Base-by-base conservation (phyloP, 2,888 invertebrate species). In the Archaeoteleia sp. region DNA sequence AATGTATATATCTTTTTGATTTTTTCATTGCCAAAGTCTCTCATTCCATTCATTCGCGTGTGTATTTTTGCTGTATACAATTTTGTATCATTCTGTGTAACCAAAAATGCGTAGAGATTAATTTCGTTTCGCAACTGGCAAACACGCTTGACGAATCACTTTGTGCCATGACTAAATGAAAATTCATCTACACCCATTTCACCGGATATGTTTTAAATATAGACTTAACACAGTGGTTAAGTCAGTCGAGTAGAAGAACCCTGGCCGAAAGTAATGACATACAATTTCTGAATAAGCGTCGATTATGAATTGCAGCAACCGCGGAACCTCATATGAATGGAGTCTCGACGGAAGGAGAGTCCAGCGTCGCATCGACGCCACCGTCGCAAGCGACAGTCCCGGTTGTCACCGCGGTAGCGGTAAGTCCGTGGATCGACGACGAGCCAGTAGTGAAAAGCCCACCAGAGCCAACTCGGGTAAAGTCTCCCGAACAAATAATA, bases 401-500 rank as follows among this genome's bases (percentile, higher is more conserved):
- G 77, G 88, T 89, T 0, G 86, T 90, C 86, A 89, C 90, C 86
- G 90, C 90, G 87, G 89, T 89, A 77, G 87, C 86, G 54, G 75
- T 71, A 60, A 80, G 78, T 58, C 81, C 78, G 17, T 85, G 85
- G 84, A 80, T 85, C 68, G 86, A 87, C 80, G 86, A 88, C 78
- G 91, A 92, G 78, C 92, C 92, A 34, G 91, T 95, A 74, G 94
- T 96, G 17, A 96, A 96, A 86, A 95, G 95, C 12, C 96, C 96
- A 0, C 95, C 96, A 39, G 96, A 96, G 82, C 95, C 96, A 35
- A 96, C 96, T 37, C 88, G 96, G 79, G 95, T 96, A 67, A 96
- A 96, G 86, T 95, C 95, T 7, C 96, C 96, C 0, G 96, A 96
- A 83, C 94, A 95, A 86, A 93, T 95, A 87, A 91, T 95, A 84